Evolutionary conservation across 2,888 invertebrate genomes (phyloP), one percentile per base, ranked within the genome.

Genomic region (Agrotis puta): DNA sequence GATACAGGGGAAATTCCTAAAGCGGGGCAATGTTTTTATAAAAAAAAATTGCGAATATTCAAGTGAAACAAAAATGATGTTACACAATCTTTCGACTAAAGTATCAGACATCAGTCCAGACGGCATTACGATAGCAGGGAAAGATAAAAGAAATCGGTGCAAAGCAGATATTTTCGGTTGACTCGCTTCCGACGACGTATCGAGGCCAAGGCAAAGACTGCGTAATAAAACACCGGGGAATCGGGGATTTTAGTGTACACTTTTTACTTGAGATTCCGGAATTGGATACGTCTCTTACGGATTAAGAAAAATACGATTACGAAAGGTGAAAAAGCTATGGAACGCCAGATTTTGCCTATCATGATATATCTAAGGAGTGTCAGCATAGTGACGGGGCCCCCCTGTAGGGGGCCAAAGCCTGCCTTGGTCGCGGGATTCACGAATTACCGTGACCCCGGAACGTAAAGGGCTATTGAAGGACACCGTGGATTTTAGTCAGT

Each of bases 191-290:
- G 74, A 27, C 66, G 27, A 45, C 22, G n/a, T 50, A 83, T 71
- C 48, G 76, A 70, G 81, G 84, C 66, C 81, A 80, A 67, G 76
- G 69, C 50, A 51, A 39, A 67, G n/a, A 62, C 22, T 13, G 47
- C 14, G 43, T 43, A 18, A 22, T 11, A 11, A 54, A 56, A 56
- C n/a, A 22, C 11, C 33, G 43, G 18, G 22, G 57, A n/a, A 47
- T 24, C 47, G 14, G 22, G 57, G 24, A 51, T 27, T 50, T 20
- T 13, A 51, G 18, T 22, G n/a, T 51, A 51, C 33, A 61, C 14
- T 43, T 64, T 56, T 47, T 43, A 27, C 1, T 18, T 16, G 33
- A 22, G 6, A 45, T 2, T 47, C 22, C 7, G 33, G 20, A 47
- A 47, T 5, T 0, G 3, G 3, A 54, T 16, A 59, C 2, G 7